Evolutionary conservation across 2,888 invertebrate genomes (phyloP).

Genomic region (Eucera pruinosa): DNA sequence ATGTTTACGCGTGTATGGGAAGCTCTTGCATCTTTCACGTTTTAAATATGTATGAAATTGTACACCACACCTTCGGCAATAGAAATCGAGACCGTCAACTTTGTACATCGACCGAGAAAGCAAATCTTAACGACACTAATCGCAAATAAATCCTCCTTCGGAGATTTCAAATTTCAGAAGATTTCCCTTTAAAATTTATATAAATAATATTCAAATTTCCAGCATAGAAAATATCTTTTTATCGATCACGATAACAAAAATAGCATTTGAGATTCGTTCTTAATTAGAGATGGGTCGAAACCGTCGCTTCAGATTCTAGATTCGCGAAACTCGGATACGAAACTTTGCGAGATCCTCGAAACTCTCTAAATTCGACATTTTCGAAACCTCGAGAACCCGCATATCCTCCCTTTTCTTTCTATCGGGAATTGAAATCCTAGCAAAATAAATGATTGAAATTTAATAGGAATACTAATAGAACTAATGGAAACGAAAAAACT

Average conservation of each 20-base stretch:
- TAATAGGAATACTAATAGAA: too few relatives aligned
- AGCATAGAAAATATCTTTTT: slow-evolving; percentile 53
- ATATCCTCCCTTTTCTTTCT: too few relatives aligned
- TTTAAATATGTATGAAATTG: slow-evolving; percentile 36
- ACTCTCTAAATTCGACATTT: too few relatives aligned
- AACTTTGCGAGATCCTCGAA: too few relatives aligned
- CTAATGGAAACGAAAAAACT: too few relatives aligned
- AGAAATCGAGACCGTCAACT: slow-evolving; percentile 17
- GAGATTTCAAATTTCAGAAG: too few relatives aligned
- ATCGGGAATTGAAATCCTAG: too few relatives aligned
- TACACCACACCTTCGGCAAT: slow-evolving; percentile 40
- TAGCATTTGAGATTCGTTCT: slow-evolving; percentile 53
- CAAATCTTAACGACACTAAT: slow-evolving; percentile 12
- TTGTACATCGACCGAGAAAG: slow-evolving; percentile 14
- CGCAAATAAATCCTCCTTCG: neutral
- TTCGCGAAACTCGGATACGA: too few relatives aligned
- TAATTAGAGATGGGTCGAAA: too few relatives aligned
- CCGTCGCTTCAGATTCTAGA: too few relatives aligned
- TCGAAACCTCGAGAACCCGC: too few relatives aligned
- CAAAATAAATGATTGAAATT: too few relatives aligned
- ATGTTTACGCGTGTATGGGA: slow-evolving; percentile 43
- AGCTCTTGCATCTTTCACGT: slow-evolving; percentile 49
- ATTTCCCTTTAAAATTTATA: slow-evolving; percentile 23
- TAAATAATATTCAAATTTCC: slow-evolving; percentile 43
- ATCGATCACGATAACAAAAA: slow-evolving; percentile 54